Evolutionary conservation across 2,888 invertebrate species (phyloP).

Genomic region (Punctoribates punctum): DNA sequence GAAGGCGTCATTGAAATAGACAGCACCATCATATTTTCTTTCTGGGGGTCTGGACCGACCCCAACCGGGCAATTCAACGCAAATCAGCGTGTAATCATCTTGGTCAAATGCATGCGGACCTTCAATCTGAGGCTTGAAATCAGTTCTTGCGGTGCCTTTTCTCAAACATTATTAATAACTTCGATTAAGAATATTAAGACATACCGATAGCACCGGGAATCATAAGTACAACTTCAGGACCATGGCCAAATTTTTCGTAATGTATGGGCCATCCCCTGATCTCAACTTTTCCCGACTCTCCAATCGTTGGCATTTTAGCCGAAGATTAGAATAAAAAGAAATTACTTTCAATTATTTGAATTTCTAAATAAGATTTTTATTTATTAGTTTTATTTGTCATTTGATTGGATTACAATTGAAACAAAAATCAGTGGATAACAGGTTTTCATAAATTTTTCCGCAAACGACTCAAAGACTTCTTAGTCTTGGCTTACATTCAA

Average conservation of each 20-base stretch:
- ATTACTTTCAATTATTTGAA: no score
- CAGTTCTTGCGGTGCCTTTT: background rate
- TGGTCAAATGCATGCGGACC: slow-evolving; percentile 5
- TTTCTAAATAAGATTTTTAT: no score
- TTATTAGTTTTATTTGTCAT: no score
- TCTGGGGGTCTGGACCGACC: slow-evolving; percentile 34
- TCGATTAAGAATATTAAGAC: no score
- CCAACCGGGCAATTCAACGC: slow-evolving; percentile 39
- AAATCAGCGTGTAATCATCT: slow-evolving; percentile 7
- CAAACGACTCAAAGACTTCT: no score
- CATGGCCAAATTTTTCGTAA: slow-evolving; percentile 63
- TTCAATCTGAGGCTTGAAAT: background rate
- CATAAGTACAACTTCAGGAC: slow-evolving; percentile 62
- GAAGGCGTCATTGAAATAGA: slow-evolving; percentile 20
- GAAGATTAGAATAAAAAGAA: no score
- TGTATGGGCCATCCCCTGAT: slow-evolving; percentile 59
- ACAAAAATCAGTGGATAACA: no score
- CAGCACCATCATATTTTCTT: background rate
- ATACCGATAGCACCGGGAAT: slow-evolving; percentile 66
- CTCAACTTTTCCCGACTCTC: background rate
- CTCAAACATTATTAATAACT: no score
- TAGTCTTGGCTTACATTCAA: no score
- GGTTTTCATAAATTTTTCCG: no score
- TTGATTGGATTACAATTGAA: no score
- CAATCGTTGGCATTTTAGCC: no score